Conservation (phyloP, 2,888 invertebrate species). For the Chesias legatella region DNA sequence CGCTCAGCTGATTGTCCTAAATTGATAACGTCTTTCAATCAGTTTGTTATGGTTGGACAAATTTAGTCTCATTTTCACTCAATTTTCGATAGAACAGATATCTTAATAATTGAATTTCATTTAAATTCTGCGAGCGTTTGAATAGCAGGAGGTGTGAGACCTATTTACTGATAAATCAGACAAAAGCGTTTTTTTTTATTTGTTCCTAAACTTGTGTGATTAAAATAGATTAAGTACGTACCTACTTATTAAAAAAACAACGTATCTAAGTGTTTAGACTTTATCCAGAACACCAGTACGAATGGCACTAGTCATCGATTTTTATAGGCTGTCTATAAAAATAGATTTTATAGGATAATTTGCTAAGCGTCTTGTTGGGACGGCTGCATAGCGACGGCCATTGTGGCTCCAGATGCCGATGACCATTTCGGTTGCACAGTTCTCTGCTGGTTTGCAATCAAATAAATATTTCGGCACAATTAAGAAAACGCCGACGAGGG, state of each 20-base stretch:
- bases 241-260: constrained; percentile 16
- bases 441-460: constrained; percentile 76
- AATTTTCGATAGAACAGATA: no score
- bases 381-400: constrained; percentile 50
- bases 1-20: constrained; percentile 47
- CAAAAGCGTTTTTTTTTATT: no score
- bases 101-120: constrained; percentile 4
- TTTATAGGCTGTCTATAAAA: constrained; percentile 32
- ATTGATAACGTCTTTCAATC: constrained; percentile 45
- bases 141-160: background rate
- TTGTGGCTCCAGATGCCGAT: constrained; percentile 73
- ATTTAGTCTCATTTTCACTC: constrained; percentile 15
- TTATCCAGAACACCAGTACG: constrained; percentile 18
- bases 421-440: constrained; percentile 77
- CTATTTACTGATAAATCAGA: no score
- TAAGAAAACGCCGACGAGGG: constrained; percentile 78
- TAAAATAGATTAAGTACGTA: no score
- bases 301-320: constrained; percentile 22
- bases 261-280: constrained; percentile 17
- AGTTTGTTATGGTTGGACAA: constrained; percentile 29
- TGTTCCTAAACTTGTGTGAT: no score
- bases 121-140: background rate
- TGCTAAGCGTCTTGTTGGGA: constrained; percentile 40
- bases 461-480: constrained; percentile 81
- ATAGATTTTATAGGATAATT: constrained; percentile 55